Conservation (phyloP, 1,140 invertebrate genomes). For the Drosophila kanapiae region DNA sequence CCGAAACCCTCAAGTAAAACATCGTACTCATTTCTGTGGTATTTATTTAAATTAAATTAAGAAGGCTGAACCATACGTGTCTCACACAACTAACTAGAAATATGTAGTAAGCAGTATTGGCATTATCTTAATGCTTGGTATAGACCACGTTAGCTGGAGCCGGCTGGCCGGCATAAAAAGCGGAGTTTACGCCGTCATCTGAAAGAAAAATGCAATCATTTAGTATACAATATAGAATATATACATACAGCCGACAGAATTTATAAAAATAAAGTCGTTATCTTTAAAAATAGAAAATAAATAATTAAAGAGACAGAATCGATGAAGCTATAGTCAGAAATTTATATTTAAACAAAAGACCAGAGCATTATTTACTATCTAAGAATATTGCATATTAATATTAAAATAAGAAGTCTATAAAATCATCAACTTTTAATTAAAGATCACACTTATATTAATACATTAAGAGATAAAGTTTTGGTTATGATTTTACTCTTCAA, state of each 20-base stretch:
- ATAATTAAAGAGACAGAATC: neutral
- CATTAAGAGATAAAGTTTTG: no score
- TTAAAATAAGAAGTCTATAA: no score
- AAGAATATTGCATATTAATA: no score
- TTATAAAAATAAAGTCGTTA: neutral
- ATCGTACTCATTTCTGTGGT: neutral
- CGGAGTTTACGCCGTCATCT: slow-evolving; percentile 76
- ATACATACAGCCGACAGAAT: neutral
- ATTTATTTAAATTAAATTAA: slow-evolving; percentile 22
- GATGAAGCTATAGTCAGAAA: neutral
- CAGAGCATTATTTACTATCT: no score
- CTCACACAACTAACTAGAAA: slow-evolving; percentile 15
- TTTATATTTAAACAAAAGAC: no score
- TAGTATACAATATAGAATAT: neutral
- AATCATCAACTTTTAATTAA: no score
- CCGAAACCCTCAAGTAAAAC: neutral
- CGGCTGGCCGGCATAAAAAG: slow-evolving; percentile 67
- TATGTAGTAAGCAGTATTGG: slow-evolving; percentile 7
- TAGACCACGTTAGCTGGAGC: slow-evolving; percentile 65
- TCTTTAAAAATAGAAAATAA: neutral
- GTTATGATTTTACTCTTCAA: no score
- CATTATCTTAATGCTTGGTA: slow-evolving; percentile 51
- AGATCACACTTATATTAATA: no score
- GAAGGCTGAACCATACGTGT: slow-evolving; percentile 36
- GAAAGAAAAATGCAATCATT: slow-evolving; percentile 2